phyloP scores from a whole-genome alignment of 2,888 invertebrate species.

The Pimpla rufipes region DNA sequence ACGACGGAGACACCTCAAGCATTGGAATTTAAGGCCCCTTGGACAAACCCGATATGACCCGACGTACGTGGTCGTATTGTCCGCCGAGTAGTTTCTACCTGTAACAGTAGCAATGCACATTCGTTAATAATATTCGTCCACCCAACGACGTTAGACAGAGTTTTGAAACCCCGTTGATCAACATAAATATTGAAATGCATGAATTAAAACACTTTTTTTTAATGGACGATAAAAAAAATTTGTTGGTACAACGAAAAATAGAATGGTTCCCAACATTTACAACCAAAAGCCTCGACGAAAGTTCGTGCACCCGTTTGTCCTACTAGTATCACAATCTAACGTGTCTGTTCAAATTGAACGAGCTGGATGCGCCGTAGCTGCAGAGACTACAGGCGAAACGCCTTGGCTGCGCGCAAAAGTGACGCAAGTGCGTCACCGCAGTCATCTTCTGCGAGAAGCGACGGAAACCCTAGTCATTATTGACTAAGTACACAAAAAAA shows the following conservation, averaged over 20 bases:
- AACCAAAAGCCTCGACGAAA: neutral
- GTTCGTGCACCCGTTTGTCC: neutral
- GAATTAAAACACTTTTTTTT: neutral
- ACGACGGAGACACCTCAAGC: neutral
- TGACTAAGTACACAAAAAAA: no score
- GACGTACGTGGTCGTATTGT: neutral
- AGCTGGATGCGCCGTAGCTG: slow-evolving; percentile 37
- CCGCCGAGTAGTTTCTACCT: neutral
- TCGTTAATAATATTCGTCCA: neutral
- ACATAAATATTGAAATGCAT: neutral
- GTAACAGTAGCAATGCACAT: neutral
- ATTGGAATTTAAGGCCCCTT: neutral
- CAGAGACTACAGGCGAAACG: slow-evolving; percentile 72
- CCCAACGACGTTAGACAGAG: neutral
- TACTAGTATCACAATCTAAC: slow-evolving; percentile 32
- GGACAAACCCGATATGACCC: neutral
- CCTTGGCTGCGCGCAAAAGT: slow-evolving; percentile 73
- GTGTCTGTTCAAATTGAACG: slow-evolving; percentile 61
- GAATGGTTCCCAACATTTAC: neutral
- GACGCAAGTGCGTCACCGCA: slow-evolving; percentile 79
- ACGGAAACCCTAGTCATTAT: slow-evolving; percentile 79
- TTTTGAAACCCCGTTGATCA: neutral
- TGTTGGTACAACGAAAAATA: neutral
- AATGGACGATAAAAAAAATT: neutral
- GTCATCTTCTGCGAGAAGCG: slow-evolving; percentile 82